A percentile compares a stretch with the other conserved stretches of the same genome.
Conservation (phyloP, 2,797 vertebrate genomes). For the Monodelphis domestica region DNA sequence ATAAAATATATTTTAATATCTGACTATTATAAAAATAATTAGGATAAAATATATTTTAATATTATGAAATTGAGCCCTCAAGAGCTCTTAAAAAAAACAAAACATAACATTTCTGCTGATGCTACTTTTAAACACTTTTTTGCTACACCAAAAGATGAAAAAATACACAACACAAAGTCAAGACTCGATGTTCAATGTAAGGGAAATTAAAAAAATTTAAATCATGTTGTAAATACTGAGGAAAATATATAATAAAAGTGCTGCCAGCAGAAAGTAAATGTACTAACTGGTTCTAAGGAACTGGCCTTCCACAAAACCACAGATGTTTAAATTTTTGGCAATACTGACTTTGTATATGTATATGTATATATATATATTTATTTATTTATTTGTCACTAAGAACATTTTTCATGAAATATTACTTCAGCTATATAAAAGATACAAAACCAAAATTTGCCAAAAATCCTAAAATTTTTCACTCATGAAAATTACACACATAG, state of each 20-base stretch:
- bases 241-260: slow-evolving; percentile 33
- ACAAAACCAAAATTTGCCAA: slow-evolving; percentile 46
- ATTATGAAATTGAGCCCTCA: slow-evolving; percentile 33
- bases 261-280: slow-evolving; percentile 9
- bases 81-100: slow-evolving; percentile 46
- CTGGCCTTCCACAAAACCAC: slow-evolving; percentile 7
- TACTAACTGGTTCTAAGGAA: slow-evolving; percentile 18
- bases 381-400: background rate
- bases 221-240: slow-evolving; percentile 15
- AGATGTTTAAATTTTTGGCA: slow-evolving; percentile 25
- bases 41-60: slow-evolving; percentile 40
- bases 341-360: background rate
- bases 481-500: too few relatives aligned
- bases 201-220: slow-evolving; percentile 2
- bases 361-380: background rate
- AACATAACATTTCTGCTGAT: slow-evolving; percentile 19
- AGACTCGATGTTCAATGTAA: slow-evolving; percentile 5
- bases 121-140: background rate
- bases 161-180: background rate
- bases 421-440: slow-evolving; percentile 27
- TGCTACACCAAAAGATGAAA: background rate
- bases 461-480: too few relatives aligned
- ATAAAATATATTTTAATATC: slow-evolving; percentile 38
- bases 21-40: too few relatives aligned
- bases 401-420: background rate